A percentile compares a stretch with the other conserved stretches of the same genome.
These are phyloP conservation scores for Pelobates cultripes DNA, from an alignment of 2,797 vertebrate species.

Conservation along the genomic window DNA sequence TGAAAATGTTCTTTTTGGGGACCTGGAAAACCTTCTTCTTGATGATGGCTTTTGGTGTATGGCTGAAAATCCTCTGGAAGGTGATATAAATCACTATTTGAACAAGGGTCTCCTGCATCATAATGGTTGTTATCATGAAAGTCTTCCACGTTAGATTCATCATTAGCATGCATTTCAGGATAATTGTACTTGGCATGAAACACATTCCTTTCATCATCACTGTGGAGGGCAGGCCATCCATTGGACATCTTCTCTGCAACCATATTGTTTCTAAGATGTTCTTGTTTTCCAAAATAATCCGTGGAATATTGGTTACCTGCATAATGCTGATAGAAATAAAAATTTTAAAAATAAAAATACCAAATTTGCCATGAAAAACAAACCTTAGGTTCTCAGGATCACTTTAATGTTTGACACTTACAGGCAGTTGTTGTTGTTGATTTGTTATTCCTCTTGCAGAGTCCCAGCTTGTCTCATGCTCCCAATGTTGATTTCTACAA, in stretches of 20 bases:
- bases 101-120: slow-evolving; percentile 68
- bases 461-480: slow-evolving; percentile 72
- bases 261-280: slow-evolving; percentile 58
- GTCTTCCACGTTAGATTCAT: slow-evolving; percentile 66
- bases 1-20: slow-evolving; percentile 74
- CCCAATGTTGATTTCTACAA: slow-evolving; percentile 72
- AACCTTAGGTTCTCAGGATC: too few species aligned
- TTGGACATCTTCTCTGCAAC: slow-evolving; percentile 62
- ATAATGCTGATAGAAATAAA: slow-evolving; percentile 61
- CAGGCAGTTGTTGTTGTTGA: slow-evolving; percentile 68
- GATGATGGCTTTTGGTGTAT: slow-evolving; percentile 63
- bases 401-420: slow-evolving; percentile 59
- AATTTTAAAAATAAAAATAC: background rate
- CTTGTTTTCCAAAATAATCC: slow-evolving; percentile 65
- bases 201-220: slow-evolving; percentile 63
- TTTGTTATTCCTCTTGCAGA: slow-evolving; percentile 68
- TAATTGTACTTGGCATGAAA: slow-evolving; percentile 70
- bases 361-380: background rate
- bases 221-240: slow-evolving; percentile 71
- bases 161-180: slow-evolving; percentile 65
- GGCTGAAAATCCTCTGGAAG: slow-evolving; percentile 73
- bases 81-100: slow-evolving; percentile 68
- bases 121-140: slow-evolving; percentile 71
- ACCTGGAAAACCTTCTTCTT: slow-evolving; percentile 66
- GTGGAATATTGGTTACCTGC: slow-evolving; percentile 64